Evolutionary conservation across 2,888 invertebrate genomes (phyloP).

Genomic region (Eristalis pertinax): DNA sequence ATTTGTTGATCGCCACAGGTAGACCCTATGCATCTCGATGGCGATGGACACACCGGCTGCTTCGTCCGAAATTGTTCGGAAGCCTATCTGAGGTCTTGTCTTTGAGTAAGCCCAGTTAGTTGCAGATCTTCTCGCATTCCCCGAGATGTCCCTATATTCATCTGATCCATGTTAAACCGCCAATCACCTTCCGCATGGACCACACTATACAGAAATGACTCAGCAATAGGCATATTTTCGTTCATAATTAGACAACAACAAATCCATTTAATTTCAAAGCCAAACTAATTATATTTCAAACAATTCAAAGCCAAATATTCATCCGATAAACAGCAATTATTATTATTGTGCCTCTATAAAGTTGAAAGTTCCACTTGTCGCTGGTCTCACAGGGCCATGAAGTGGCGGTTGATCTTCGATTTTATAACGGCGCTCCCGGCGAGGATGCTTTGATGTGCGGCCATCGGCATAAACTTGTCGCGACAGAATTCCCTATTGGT

Average conservation of each 20-base stretch:
- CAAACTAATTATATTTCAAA: not conserved
- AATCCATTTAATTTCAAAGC: not conserved
- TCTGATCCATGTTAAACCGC: too few relatives aligned
- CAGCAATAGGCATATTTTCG: not conserved
- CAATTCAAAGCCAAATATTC: not conserved
- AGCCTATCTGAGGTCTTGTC: too few relatives aligned
- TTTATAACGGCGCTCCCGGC: not conserved
- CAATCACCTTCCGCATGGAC: too few relatives aligned
- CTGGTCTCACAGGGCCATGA: not conserved
- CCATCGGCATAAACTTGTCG: not conserved
- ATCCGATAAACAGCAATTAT: not conserved
- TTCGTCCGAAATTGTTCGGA: too few relatives aligned
- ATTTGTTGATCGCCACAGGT: too few relatives aligned
- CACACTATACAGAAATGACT: too few relatives aligned
- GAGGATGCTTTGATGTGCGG: not conserved
- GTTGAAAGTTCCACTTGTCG: not conserved
- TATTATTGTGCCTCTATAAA: not conserved
- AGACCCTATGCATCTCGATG: too few relatives aligned
- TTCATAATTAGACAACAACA: not conserved
- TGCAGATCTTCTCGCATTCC: too few relatives aligned
- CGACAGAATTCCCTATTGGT: not conserved
- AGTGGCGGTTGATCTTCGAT: not conserved
- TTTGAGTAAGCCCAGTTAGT: too few relatives aligned
- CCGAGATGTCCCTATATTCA: too few relatives aligned
- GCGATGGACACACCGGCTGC: too few relatives aligned